Evolutionary conservation across 2,113 vertebrate species (phyloP).

Genomic region (Coregonus clupeaformis): DNA sequence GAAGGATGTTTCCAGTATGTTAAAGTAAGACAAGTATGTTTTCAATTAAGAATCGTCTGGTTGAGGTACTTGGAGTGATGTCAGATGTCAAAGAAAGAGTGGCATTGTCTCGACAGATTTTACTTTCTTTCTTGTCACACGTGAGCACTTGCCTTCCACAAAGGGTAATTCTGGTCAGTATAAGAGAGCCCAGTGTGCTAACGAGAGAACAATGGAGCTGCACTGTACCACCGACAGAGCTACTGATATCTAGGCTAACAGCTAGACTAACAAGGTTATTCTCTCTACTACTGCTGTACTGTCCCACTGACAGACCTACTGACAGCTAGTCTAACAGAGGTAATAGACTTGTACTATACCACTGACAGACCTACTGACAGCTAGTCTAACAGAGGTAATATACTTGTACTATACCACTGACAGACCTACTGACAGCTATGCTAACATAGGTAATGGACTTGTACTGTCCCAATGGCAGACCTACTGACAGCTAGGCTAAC

Average conservation of each 20-base stretch:
- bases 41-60: neutral
- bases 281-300: too few relatives aligned
- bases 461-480: neutral
- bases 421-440: neutral
- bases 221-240: neutral
- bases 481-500: constrained; percentile 2
- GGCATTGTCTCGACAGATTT: neutral
- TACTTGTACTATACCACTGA: neutral
- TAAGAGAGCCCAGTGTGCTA: neutral
- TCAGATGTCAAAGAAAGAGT: neutral
- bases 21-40: neutral
- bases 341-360: too few relatives aligned
- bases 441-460: neutral
- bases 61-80: neutral
- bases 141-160: neutral
- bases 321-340: neutral
- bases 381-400: neutral
- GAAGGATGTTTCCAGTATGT: neutral
- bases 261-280: too few relatives aligned
- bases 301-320: neutral
- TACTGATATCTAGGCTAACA: too few relatives aligned
- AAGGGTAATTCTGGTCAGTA: neutral
- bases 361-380: neutral
- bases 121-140: neutral
- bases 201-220: neutral